Conservation (phyloP, 2,888 invertebrate genomes). For the Dynastes tityus region DNA sequence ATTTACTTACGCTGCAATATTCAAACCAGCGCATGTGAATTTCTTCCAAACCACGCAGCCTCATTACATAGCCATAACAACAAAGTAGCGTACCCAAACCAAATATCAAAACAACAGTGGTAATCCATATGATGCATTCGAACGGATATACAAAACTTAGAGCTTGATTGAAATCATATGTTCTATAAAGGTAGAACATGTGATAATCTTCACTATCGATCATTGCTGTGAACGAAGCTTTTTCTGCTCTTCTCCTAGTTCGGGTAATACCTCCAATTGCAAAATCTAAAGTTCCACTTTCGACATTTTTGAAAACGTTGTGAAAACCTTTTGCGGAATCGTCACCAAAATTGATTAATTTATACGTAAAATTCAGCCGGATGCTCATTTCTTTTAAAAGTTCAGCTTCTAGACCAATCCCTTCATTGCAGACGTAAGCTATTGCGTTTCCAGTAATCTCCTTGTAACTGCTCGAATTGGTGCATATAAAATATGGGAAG, state of each 20-base stretch:
- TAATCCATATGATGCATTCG: slow-evolving; percentile 52
- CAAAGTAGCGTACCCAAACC: slow-evolving; percentile 13
- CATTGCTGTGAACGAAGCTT: slow-evolving; percentile 54
- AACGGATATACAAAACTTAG: slow-evolving; percentile 55
- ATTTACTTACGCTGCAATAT: neutral
- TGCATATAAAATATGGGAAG: slow-evolving; percentile 56
- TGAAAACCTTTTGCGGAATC: slow-evolving; percentile 21
- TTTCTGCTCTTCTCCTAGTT: slow-evolving; percentile 50
- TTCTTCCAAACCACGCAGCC: slow-evolving; percentile 19
- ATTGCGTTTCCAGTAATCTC: slow-evolving; percentile 3
- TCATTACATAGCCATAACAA: neutral
- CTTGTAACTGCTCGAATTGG: neutral
- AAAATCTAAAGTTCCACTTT: slow-evolving; percentile 53
- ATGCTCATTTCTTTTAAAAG: slow-evolving; percentile 53
- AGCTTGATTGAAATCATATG: slow-evolving; percentile 44
- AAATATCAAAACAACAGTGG: slow-evolving; percentile 39
- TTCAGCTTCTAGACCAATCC: slow-evolving; percentile 55
- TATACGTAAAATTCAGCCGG: slow-evolving; percentile 57
- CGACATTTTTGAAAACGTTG: slow-evolving; percentile 48
- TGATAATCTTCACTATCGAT: slow-evolving; percentile 54
- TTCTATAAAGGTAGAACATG: slow-evolving; percentile 55
- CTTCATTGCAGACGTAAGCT: slow-evolving; percentile 50
- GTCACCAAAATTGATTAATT: slow-evolving; percentile 48
- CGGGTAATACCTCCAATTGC: slow-evolving; percentile 58
- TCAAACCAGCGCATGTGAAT: slow-evolving; percentile 14